Percentiles rank a stretch among this genome's conserved stretches.
Evolutionary conservation across 1,140 invertebrate genomes (phyloP).

Genomic region (Elysia chlorotica): DNA sequence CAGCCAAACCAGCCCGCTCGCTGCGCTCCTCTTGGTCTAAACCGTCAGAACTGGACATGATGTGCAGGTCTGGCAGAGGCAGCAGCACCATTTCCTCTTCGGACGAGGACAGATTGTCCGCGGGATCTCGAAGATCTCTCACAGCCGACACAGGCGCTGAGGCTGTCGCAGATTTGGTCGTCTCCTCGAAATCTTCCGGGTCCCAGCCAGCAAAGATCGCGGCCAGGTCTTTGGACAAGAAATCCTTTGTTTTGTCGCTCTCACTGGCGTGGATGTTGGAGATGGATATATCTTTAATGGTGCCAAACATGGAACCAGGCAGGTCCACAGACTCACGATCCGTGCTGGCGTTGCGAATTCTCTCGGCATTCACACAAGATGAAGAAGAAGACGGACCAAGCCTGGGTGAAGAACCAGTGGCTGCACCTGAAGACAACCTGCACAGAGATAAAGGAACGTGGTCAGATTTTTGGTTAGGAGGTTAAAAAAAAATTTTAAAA

Average conservation of each 20-base stretch:
- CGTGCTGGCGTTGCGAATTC: too few species aligned
- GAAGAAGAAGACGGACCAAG: neutral
- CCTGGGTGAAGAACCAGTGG: neutral
- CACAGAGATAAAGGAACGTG: too few species aligned
- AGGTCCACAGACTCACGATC: neutral
- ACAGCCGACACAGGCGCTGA: too few species aligned
- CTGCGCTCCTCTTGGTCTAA: too few species aligned
- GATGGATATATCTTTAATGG: constrained; percentile 54
- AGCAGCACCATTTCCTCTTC: neutral
- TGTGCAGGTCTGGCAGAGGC: too few species aligned
- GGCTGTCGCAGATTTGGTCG: too few species aligned
- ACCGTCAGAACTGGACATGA: too few species aligned
- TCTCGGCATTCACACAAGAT: neutral
- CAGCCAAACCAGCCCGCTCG: too few species aligned
- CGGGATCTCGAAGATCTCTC: too few species aligned
- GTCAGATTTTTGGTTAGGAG: too few species aligned
- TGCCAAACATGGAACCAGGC: constrained; percentile 40
- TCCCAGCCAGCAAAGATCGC: constrained; percentile 16
- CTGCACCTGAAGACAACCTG: neutral
- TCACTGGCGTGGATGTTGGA: constrained; percentile 51
- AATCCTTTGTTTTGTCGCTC: constrained; percentile 49
- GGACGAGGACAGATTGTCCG: too few species aligned
- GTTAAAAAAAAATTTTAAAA: too few species aligned
- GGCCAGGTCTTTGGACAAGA: constrained; percentile 40
- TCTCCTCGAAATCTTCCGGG: neutral